Percentiles rank a stretch among this genome's conserved stretches.
These are phyloP conservation scores for Caenorhabditis sp. DNA, from an alignment of 2,888 invertebrate species.

Conservation along the genomic window DNA sequence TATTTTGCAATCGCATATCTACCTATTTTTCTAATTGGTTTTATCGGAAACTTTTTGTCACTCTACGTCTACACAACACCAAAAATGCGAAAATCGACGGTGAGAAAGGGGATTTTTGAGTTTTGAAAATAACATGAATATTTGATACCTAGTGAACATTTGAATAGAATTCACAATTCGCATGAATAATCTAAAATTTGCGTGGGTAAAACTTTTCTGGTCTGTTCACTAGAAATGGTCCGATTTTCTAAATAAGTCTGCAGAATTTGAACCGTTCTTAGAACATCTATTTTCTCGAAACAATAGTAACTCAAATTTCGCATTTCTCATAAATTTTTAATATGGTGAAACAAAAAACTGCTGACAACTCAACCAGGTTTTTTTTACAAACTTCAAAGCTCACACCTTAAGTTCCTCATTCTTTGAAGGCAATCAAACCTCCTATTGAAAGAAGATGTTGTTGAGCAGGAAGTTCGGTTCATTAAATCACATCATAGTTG, in stretches of 20 bases:
- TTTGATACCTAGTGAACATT: too few species aligned
- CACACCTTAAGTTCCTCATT: neutral
- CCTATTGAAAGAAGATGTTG: too few species aligned
- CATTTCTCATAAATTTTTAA: neutral
- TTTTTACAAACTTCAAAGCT: neutral
- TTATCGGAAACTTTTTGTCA: slow-evolving; percentile 33
- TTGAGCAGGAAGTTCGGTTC: neutral
- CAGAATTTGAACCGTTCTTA: too few species aligned
- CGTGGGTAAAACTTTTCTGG: too few species aligned
- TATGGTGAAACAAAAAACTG: neutral
- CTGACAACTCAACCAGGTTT: neutral
- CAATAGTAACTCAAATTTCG: neutral
- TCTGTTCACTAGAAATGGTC: too few species aligned
- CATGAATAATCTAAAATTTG: too few species aligned
- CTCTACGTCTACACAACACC: slow-evolving; percentile 35
- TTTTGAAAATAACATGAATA: neutral
- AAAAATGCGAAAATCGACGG: slow-evolving; percentile 32
- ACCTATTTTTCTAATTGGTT: slow-evolving; percentile 23
- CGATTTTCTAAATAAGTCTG: neutral
- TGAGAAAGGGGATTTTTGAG: slow-evolving; percentile 4
- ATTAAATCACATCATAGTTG: neutral
- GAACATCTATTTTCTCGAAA: neutral
- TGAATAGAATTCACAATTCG: too few species aligned
- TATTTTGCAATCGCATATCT: slow-evolving; percentile 30
- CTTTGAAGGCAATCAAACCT: too few species aligned